Evolutionary conservation across 2,113 vertebrate species (phyloP).

Genomic region (Erpornis zantholeuca): DNA sequence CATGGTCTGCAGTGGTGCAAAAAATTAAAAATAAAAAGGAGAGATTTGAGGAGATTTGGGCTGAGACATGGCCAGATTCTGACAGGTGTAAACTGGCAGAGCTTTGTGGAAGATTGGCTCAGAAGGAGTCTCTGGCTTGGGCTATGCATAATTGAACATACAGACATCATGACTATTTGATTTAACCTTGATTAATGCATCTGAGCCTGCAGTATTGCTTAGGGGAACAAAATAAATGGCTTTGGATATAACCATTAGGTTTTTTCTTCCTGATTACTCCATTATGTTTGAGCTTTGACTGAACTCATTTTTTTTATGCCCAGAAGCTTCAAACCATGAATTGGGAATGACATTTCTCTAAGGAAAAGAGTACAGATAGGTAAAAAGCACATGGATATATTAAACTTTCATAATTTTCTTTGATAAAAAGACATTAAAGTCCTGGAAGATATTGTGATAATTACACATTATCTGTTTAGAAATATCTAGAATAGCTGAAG

Average conservation of each 20-base stretch:
- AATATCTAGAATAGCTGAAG: not conserved
- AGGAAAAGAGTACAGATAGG: not conserved
- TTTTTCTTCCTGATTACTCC: conserved; percentile 22
- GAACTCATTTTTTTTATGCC: not conserved
- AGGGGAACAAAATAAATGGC: conserved; percentile 1
- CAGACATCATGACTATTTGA: conserved; percentile 21
- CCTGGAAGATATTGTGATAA: not conserved
- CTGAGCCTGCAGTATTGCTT: conserved; percentile 15
- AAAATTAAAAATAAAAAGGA: not conserved
- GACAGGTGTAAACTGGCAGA: not conserved
- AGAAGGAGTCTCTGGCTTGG: not conserved
- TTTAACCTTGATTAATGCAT: conserved; percentile 48
- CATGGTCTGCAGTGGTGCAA: fast-evolving
- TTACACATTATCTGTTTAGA: not conserved
- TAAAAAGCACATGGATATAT: not conserved
- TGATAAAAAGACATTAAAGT: not conserved
- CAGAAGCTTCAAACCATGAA: not conserved
- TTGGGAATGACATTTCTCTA: not conserved
- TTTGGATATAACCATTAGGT: conserved; percentile 15
- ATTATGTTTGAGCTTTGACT: conserved; percentile 15
- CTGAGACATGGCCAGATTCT: not conserved
- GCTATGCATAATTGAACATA: conserved; percentile 18
- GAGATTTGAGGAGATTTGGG: not conserved
- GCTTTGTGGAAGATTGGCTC: not conserved
- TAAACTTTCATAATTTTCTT: not conserved